Evolutionary conservation across 2,888 invertebrate species (phyloP).

Genomic region (Abscondita cerata): DNA sequence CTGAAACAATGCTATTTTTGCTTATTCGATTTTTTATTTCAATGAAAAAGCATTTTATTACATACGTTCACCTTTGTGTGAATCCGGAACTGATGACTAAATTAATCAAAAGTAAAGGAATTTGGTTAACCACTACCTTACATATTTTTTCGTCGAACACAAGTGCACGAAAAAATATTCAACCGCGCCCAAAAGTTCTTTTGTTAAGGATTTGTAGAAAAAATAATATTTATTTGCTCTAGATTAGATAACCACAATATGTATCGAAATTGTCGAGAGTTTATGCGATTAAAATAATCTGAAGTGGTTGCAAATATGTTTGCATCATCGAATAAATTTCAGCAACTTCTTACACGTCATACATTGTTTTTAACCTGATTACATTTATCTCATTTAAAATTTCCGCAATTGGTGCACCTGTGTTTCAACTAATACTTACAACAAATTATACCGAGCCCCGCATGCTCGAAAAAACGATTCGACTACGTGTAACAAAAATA

Average conservation of each 20-base stretch:
- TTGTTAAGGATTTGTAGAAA: too few relatives aligned
- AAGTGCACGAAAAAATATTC: too few relatives aligned
- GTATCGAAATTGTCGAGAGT: too few relatives aligned
- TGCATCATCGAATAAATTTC: too few relatives aligned
- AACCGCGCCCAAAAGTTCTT: too few relatives aligned
- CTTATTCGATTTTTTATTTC: not conserved
- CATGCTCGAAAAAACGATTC: not conserved
- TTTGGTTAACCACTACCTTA: slow-evolving; percentile 5
- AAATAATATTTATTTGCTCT: too few relatives aligned
- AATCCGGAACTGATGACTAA: slow-evolving; percentile 9
- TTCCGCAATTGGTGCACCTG: not conserved
- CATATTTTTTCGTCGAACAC: too few relatives aligned
- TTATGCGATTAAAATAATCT: too few relatives aligned
- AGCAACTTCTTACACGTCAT: too few relatives aligned
- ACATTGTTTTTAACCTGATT: too few relatives aligned
- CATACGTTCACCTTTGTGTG: slow-evolving; percentile 8
- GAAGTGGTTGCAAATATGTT: too few relatives aligned
- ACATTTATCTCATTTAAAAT: not conserved
- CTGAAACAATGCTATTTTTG: not conserved
- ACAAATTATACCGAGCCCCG: not conserved
- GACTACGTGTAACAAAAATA: not conserved
- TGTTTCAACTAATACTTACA: not conserved
- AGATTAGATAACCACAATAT: too few relatives aligned
- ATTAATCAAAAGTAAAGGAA: slow-evolving; percentile 4
- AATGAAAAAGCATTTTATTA: slow-evolving; percentile 1